phyloP scores from a whole-genome alignment of 92 coral and sea anemone species.

The Virgularia gustaviana region DNA sequence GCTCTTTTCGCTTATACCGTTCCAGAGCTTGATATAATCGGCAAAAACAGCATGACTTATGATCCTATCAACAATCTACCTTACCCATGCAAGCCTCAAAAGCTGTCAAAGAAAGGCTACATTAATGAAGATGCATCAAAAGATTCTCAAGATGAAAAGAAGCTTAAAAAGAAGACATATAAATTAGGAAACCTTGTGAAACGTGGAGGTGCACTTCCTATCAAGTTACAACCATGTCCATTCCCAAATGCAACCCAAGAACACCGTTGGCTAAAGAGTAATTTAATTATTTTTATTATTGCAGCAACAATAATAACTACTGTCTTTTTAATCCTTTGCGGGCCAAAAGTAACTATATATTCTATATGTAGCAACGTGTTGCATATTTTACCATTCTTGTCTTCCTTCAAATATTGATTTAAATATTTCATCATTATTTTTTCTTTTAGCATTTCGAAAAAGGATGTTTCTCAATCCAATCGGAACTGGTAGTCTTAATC shows the following conservation, averaged over 20 bases:
- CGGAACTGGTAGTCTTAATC: not conserved
- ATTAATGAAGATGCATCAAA: not conserved
- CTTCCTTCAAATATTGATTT: not conserved
- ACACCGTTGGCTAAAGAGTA: conserved; percentile 35
- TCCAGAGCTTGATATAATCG: conserved; percentile 31
- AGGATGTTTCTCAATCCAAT: not conserved
- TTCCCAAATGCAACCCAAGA: conserved; percentile 33
- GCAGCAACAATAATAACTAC: not conserved
- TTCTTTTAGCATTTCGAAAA: not conserved
- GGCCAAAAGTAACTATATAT: no score
- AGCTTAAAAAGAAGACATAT: not conserved
- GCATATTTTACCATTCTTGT: no score
- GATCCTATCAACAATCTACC: conserved; percentile 35
- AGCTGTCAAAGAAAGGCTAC: not conserved
- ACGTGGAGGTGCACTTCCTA: conserved; percentile 30
- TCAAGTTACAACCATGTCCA: conserved; percentile 29
- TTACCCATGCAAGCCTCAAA: conserved; percentile 28
- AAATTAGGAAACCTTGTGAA: not conserved
- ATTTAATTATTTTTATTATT: not conserved
- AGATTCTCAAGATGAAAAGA: not conserved
- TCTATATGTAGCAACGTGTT: no score
- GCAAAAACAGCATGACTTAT: conserved; percentile 27
- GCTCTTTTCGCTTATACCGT: no score
- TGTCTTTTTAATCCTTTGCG: not conserved
- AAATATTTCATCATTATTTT: not conserved